Base-by-base conservation (phyloP, 2,113 vertebrate genomes). In the Epinephelus lanceolatus region DNA sequence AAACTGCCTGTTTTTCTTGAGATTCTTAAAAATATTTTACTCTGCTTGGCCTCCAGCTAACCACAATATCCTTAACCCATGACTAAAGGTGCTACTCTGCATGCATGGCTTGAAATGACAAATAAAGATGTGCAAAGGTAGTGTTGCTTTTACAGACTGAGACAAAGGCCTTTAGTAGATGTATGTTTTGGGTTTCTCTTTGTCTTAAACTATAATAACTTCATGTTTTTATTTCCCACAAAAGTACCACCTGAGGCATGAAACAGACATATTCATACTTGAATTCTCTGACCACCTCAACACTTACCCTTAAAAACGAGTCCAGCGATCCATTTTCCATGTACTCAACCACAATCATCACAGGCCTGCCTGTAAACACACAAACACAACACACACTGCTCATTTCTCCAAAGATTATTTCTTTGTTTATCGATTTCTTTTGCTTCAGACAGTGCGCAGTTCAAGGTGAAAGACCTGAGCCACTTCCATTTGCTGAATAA, bases 311-410 rank as follows among this genome's bases (percentile, higher is more conserved):
- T 84, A 99, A 94, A 89, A 99, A 99, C 17, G 97, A 98, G 93
- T 99, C 98, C 66, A 99, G 93, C 27, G 98, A 99, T 93, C 98
- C 98, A 79, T 99, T 99, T 92, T 99, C 98, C 97, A 99, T 97
- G 76, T 97, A 98, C 93, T 99, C 98, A 91, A 98, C 97, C 86
- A 99, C 98, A 67, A 99, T 99, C 98, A 99, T 99, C 84, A 99
- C 97, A 67, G 98, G 98, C 89, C 97, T 94, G 93, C 98, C 98
- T 99, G 96, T 70, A 95, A 94, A 94, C 53, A 96, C 71, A 97
- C 88, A 91, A 89, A 70, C 80, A 83, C 11, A 79, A 76, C 11
- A 40, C 3, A 74, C 4, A 18, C 15, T 30, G 4, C 3, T 23
- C 63, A 60, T 56, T 60, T 75, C n/a, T 62, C 13, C 14, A 53